A percentile compares a stretch with the other conserved stretches of the same genome.
Conservation (phyloP, 1,140 invertebrate species). For the Galleria mellonella region DNA sequence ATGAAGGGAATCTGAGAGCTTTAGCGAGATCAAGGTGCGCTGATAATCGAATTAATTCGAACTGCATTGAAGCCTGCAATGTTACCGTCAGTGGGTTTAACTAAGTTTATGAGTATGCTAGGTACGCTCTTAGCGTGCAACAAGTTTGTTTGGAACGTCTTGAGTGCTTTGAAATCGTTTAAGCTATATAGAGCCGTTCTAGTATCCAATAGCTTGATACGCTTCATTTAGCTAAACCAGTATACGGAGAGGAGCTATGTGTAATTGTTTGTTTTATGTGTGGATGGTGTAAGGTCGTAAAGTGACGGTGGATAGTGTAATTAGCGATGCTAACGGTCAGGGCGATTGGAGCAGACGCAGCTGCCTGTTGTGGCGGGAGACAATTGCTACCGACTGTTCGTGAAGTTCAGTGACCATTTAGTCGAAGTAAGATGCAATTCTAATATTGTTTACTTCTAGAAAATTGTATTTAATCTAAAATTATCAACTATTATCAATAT, state of each 20-base stretch:
- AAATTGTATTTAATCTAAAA: no score
- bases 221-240: conserved; percentile 5
- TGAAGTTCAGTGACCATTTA: conserved; percentile 41
- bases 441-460: conserved; percentile 16
- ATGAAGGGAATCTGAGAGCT: conserved; percentile 56
- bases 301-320: conserved; percentile 38
- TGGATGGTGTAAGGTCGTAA: conserved; percentile 36
- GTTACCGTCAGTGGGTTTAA: conserved; percentile 60
- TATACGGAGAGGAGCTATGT: neutral
- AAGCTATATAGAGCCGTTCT: conserved; percentile 47
- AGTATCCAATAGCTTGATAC: conserved; percentile 22
- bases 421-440: conserved; percentile 11
- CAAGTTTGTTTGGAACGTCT: conserved; percentile 66
- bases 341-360: conserved; percentile 22
- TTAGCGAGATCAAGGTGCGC: conserved; percentile 59
- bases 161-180: conserved; percentile 66
- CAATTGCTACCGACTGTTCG: conserved; percentile 48
- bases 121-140: conserved; percentile 59
- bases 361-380: conserved; percentile 32
- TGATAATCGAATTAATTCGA: conserved; percentile 69
- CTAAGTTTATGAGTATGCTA: conserved; percentile 67
- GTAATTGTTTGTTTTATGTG: neutral
- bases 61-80: conserved; percentile 50
- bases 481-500: no score
- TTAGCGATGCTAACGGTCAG: conserved; percentile 40